Evolutionary conservation across 2,888 invertebrate species (phyloP).

Genomic region (Heliconius sara): DNA sequence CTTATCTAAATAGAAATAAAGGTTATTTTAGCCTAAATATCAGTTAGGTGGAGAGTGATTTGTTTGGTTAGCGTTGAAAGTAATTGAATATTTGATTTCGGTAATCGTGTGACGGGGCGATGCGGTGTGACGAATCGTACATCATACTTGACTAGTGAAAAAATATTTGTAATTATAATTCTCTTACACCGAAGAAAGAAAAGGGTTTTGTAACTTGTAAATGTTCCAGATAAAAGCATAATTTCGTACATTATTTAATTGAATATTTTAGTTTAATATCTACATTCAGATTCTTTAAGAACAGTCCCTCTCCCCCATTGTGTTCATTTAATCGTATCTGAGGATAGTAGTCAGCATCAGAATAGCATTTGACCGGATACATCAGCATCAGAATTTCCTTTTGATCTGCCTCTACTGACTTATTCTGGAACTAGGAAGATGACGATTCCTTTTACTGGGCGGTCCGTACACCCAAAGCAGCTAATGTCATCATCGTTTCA

Average conservation of each 20-base stretch:
- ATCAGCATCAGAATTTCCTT: no score
- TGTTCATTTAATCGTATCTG: no score
- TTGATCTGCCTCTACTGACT: no score
- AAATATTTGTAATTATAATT: slow-evolving; percentile 15
- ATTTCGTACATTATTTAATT: neutral
- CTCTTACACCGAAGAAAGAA: neutral
- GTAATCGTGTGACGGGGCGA: slow-evolving; percentile 79
- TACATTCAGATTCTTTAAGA: no score
- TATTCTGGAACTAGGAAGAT: no score
- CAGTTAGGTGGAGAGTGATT: slow-evolving; percentile 2
- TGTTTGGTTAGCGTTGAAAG: slow-evolving; percentile 53
- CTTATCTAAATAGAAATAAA: slow-evolving; percentile 8
- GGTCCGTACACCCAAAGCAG: no score
- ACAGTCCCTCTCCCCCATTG: no score
- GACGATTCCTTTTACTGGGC: no score
- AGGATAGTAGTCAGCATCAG: no score
- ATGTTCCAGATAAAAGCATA: neutral
- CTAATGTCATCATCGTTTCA: no score
- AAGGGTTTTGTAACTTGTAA: neutral
- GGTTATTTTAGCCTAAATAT: slow-evolving; percentile 25
- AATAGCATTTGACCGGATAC: no score
- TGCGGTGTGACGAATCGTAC: slow-evolving; percentile 49
- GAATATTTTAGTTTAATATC: neutral
- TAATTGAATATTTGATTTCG: slow-evolving; percentile 82
- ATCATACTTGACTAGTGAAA: slow-evolving; percentile 33